Percentiles rank a stretch among this genome's conserved stretches.
phyloP scores from a whole-genome alignment of 2,113 vertebrate genomes.

The Pyrgilauda ruficollis region DNA sequence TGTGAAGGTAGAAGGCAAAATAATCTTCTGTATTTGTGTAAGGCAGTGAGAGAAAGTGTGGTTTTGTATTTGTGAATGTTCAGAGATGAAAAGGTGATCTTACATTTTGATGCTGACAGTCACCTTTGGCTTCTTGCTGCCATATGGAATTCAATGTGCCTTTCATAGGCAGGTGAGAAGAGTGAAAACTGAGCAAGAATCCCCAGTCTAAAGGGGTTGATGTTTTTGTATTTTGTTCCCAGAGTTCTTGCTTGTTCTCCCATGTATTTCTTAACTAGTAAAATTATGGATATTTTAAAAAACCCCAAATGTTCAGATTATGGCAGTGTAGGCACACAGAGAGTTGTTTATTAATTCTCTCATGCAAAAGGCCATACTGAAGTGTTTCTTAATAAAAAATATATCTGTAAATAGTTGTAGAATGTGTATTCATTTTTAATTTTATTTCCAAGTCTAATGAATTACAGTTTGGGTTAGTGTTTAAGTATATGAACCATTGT shows the following conservation, averaged over 20 bases:
- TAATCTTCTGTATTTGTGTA: not conserved
- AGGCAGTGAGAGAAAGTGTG: not conserved
- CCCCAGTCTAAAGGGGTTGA: not conserved
- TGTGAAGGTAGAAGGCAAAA: not conserved
- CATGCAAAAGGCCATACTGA: not conserved
- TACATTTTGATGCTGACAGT: not conserved
- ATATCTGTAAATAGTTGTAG: not conserved
- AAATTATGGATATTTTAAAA: not conserved
- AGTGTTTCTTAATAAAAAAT: not conserved
- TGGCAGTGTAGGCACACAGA: not conserved
- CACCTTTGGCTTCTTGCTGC: not conserved
- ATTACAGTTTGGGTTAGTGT: not conserved
- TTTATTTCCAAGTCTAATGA: not conserved
- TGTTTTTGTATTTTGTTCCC: not conserved
- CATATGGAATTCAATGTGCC: not conserved
- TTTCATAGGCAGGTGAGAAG: not conserved
- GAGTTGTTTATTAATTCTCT: not conserved
- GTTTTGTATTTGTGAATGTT: not conserved
- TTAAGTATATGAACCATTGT: not conserved
- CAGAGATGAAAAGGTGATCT: not conserved
- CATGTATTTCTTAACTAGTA: not conserved
- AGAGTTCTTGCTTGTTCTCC: not conserved
- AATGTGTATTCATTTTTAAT: not conserved
- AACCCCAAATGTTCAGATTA: accelerated
- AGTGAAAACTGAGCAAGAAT: not conserved